Evolutionary conservation across 2,888 invertebrate genomes (phyloP), one percentile per base, ranked within the genome.

Genomic region (Parelbella ahira): DNA sequence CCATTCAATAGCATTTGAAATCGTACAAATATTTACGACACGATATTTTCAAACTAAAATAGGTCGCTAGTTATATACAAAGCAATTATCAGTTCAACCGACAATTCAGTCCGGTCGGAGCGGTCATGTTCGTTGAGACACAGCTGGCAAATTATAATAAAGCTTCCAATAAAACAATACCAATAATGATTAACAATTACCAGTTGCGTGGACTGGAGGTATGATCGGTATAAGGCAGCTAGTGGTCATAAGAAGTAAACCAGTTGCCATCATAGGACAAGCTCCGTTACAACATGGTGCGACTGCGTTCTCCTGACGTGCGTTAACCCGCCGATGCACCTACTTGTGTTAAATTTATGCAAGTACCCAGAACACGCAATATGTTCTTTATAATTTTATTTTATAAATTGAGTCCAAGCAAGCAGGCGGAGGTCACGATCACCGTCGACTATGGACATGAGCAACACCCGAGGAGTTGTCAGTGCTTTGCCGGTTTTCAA

Each of bases 71-170:
- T n/a, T n/a, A n/a, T n/a, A n/a, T 4, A 15, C 15, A 13, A 24
- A 24, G 12, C 38, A 39, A 39, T 39, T 32, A 39, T 32, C 25
- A 49, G 45, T 15, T 34, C 47, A 54, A 50, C 46, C 49, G 44
- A 45, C 37, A 34, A 56, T 54, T 50, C 45, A 50, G 49, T 60
- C 59, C 58, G 53, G 60, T 58, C 43, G n/a, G 51, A 23, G 53
- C 58, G 38, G 61, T 60, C 61, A 33, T 48, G 48, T 53, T 54
- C 49, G 52, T 50, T 45, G 47, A 18, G 44, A 59, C 71, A 73
- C 62, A n/a, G n/a, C 72, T 72, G 72, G 71, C 59, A 59, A 63
- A 68, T 68, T 67, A 60, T 56, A 58, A 60, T 59, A 53, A 58
- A 54, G 47, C 51, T 43, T 55, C 56, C 60, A 68, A 72, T 62